These are phyloP conservation scores for Regulus satrapa DNA, from an alignment of 2,113 vertebrate species.

Conservation along the genomic window DNA sequence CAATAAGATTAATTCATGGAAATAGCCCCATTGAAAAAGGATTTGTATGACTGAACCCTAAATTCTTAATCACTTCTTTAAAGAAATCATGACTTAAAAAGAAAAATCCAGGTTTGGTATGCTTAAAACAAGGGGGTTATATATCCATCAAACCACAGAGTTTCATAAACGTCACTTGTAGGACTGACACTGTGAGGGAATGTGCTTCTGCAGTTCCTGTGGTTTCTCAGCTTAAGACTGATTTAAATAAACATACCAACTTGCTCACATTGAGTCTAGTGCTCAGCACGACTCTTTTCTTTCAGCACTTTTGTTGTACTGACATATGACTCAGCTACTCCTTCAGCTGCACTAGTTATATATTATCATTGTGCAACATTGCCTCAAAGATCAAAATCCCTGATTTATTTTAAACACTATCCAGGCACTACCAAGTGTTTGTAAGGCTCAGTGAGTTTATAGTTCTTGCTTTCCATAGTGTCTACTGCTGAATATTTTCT, in stretches of 20 bases:
- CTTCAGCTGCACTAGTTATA: not conserved
- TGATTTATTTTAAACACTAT: not conserved
- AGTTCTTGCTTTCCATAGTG: not conserved
- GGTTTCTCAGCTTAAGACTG: not conserved
- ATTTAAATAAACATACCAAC: constrained; percentile 18
- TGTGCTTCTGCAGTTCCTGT: not conserved
- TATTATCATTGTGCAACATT: not conserved
- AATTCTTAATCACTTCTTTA: constrained; percentile 22
- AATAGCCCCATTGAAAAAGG: constrained; percentile 2
- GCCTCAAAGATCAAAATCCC: not conserved
- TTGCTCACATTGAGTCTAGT: not conserved
- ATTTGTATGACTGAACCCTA: constrained; percentile 5
- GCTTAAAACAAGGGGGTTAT: not conserved
- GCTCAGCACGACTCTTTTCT: not conserved
- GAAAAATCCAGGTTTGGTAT: not conserved
- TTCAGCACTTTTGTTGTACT: not conserved
- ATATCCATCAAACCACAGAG: not conserved
- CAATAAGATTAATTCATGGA: constrained; percentile 22
- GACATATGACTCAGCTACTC: not conserved
- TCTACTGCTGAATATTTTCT: not conserved
- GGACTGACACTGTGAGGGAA: not conserved
- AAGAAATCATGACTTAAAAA: not conserved
- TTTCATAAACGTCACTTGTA: not conserved
- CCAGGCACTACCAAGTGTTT: not conserved
- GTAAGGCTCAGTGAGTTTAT: not conserved